Evolutionary conservation across 2,888 invertebrate species (phyloP), one percentile per base, ranked within the genome.

Genomic region (Plagodis pulveraria): DNA sequence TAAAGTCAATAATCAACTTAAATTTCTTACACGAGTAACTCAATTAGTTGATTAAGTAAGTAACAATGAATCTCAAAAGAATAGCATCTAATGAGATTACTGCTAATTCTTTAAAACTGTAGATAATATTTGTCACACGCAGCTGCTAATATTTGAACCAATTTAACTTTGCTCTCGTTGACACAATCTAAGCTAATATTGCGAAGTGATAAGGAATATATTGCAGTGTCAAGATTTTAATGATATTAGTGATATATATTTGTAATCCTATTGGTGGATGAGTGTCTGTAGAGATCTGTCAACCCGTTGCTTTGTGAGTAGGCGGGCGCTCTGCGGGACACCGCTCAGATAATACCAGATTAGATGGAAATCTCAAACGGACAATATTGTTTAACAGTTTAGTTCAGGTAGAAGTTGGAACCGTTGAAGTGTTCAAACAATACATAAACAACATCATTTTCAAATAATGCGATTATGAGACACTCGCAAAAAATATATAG

Each of bases 251-350:
- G 81, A 77, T 73, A 74, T 76, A 83, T 81, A 84, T 87, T 86
- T 82, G 86, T 88, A 89, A 91, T 88, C 85, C 87, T 83, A 87
- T 91, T 86, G 80, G 76, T 74, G 72, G 78, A 81, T 81, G 86
- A 81, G 79, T 77, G 84, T 82, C 86, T 83, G 84, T 83, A 74
- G 81, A 84, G 86, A 89, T 86, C 90, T 92, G 91, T 92, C 91
- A 92, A 91, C 91, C 91, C 90, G 86, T 89, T 89, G 87, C 89
- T 92, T 92, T 91, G 91, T 91, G 85, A 81, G 74, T 84, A 79
- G 80, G 84, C 88, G 88, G 79, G 82, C 79, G 73, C 91, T 66
- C 91, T 45, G 82, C 90, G 78, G 89, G 91, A 84, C 74, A 81
- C 74, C 83, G 70, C 69, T 66, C 81, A 84, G 89, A 91, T 90